These are phyloP conservation scores for Cyclophora punctaria DNA, from an alignment of 2,888 invertebrate species.

Conservation along the genomic window DNA sequence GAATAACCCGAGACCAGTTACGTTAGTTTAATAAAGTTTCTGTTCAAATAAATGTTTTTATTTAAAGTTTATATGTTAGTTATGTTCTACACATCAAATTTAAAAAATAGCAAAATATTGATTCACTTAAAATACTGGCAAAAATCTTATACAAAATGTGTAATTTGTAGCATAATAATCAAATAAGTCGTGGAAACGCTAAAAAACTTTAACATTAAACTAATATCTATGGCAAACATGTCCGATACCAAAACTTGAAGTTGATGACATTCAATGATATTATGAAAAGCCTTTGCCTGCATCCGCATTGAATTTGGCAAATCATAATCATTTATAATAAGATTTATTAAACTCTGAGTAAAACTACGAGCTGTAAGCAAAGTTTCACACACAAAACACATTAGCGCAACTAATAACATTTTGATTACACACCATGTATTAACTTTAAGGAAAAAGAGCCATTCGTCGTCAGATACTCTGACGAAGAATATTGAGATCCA, in stretches of 20 bases:
- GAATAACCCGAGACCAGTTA: not conserved
- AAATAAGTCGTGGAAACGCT: constrained; percentile 50
- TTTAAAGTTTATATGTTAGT: no score
- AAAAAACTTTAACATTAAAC: constrained; percentile 46
- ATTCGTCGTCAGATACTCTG: no score
- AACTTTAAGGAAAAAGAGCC: no score
- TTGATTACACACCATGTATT: no score
- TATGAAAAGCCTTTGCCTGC: constrained; percentile 47
- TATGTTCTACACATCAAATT: no score
- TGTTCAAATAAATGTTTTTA: no score
- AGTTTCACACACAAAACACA: no score
- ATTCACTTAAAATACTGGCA: no score
- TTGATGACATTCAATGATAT: constrained; percentile 5
- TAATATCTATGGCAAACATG: constrained; percentile 48
- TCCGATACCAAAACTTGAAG: constrained; percentile 36
- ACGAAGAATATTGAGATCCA: constrained; percentile 32
- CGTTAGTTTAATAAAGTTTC: not conserved
- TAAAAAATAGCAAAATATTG: no score
- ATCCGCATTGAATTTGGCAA: constrained; percentile 35
- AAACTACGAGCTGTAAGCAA: no score
- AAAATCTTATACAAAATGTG: constrained; percentile 33
- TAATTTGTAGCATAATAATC: constrained; percentile 49
- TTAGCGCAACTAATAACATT: no score
- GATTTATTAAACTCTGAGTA: constrained; percentile 27
- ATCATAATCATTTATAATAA: constrained; percentile 46